A percentile compares a stretch with the other conserved stretches of the same genome.
Evolutionary conservation across 2,888 invertebrate species (phyloP).

Genomic region (Nymphalis urticae): DNA sequence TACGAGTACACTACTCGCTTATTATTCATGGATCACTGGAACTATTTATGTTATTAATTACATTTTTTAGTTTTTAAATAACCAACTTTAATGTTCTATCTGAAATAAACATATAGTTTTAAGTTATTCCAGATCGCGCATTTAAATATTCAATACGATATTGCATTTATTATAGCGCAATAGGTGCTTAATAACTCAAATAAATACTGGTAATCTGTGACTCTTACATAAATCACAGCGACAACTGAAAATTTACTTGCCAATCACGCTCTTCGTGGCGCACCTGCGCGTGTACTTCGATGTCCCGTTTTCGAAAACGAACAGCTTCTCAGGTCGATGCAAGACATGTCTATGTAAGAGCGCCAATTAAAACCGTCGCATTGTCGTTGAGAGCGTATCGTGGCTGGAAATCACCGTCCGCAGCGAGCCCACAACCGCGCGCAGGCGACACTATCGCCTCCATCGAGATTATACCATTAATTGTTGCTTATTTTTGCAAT

Average conservation of each 20-base stretch:
- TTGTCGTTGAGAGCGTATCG: constrained; percentile 51
- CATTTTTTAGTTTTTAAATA: not conserved
- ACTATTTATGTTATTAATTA: constrained; percentile 8
- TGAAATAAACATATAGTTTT: constrained; percentile 1
- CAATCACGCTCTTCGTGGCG: constrained; percentile 42
- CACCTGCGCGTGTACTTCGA: constrained; percentile 47
- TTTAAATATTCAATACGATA: constrained; percentile 7
- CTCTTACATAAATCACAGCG: constrained; percentile 41
- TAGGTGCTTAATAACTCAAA: constrained; percentile 33
- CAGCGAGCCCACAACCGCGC: constrained; percentile 33
- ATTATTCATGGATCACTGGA: constrained; percentile 33
- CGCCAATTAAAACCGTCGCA: constrained; percentile 64
- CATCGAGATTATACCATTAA: constrained; percentile 57
- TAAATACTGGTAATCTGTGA: constrained; percentile 24
- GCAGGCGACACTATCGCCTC: constrained; percentile 42
- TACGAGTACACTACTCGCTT: constrained; percentile 16
- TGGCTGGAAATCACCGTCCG: constrained; percentile 39
- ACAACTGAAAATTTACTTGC: constrained; percentile 44
- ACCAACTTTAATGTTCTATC: not conserved
- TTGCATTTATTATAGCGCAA: constrained; percentile 20
- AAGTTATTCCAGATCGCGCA: not conserved
- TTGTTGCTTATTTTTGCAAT: constrained; percentile 65
- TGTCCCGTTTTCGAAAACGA: constrained; percentile 47
- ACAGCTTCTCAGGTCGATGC: constrained; percentile 42
- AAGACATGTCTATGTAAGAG: constrained; percentile 49